Evolutionary conservation across 2,888 invertebrate species (phyloP), one percentile per base, ranked within the genome.

Genomic region (Polyploca ridens): DNA sequence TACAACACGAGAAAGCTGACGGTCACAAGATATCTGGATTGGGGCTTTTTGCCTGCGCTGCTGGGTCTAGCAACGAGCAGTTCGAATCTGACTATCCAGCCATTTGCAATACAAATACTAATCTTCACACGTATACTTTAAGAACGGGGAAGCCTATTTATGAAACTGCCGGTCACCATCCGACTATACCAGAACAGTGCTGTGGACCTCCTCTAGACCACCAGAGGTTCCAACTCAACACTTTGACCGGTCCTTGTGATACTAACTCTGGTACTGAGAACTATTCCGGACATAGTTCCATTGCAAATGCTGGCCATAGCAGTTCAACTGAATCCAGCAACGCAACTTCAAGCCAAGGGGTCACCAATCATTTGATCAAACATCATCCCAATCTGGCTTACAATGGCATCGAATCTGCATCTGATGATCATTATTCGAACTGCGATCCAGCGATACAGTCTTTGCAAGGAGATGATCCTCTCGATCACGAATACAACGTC

Each of bases 81-180:
- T 97, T 97, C 79, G 97, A 97, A 74, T 97, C 97, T 7, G 96
- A 97, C 73, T 98, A 97, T 84, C 98, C 98, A 6, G 97, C 97
- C 13, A 97, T 98, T 73, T 98, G 98, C 84, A 97, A 96, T 80
- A 96, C 97, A 5, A 98, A 98, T 79, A 97, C 97, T 11, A 97
- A 98, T 73, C 95, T 97, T 13, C 96, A 97, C 75, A 98, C 97
- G 61, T 98, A 97, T 83, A 97, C 97, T 0, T 92, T 97, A 85
- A 95, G 97, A 68, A 96, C 96, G 7, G 97, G 96, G 0, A 97
- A 97, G 82, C 96, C 97, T 44, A 96, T 97, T 60, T 97, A 97
- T 81, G 97, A 97, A 82, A 96, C 90, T 5, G 85, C 90, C 13
- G 90, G 91, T 1, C 93, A 91, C 64, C 93, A 92, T 75, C 90